Conservation (phyloP, 1,140 invertebrate genomes). For the Paracyclopina nana region DNA sequence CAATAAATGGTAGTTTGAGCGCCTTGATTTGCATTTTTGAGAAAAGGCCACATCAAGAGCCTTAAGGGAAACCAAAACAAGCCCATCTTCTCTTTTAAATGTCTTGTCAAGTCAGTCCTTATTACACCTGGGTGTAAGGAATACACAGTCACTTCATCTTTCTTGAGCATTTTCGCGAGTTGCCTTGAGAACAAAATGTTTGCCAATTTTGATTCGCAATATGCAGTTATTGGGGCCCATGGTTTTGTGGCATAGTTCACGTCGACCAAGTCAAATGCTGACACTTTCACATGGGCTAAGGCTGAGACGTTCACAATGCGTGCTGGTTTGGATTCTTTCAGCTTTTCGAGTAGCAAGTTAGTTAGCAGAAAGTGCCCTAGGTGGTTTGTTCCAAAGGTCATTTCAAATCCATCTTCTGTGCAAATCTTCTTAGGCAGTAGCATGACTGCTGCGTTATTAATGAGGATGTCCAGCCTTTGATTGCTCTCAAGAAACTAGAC, state of each 20-base stretch:
- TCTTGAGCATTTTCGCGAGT: neutral
- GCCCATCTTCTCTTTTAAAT: neutral
- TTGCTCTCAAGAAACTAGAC: too few species aligned
- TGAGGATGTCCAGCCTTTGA: slow-evolving; percentile 3
- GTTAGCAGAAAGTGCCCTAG: slow-evolving; percentile 67
- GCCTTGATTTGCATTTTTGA: slow-evolving; percentile 31
- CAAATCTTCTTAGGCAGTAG: slow-evolving; percentile 24
- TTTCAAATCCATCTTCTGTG: slow-evolving; percentile 62
- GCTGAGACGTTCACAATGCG: slow-evolving; percentile 31
- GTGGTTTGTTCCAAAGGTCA: slow-evolving; percentile 56
- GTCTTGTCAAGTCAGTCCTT: neutral
- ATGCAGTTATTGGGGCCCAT: neutral
- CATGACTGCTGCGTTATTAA: slow-evolving; percentile 21
- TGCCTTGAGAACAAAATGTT: neutral
- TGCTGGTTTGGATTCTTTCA: slow-evolving; percentile 34
- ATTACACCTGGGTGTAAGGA: slow-evolving; percentile 1
- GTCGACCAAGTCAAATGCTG: neutral
- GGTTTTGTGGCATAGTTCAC: neutral
- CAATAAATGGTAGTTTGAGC: slow-evolving; percentile 60
- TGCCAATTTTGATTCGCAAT: neutral
- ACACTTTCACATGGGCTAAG: slow-evolving; percentile 21
- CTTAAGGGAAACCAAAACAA: neutral
- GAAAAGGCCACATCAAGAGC: slow-evolving; percentile 2
- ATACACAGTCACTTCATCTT: neutral
- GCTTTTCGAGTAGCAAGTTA: slow-evolving; percentile 43